These are phyloP conservation scores for Artibeus lituratus DNA, from an alignment of 2,797 vertebrate genomes.

Conservation along the genomic window DNA sequence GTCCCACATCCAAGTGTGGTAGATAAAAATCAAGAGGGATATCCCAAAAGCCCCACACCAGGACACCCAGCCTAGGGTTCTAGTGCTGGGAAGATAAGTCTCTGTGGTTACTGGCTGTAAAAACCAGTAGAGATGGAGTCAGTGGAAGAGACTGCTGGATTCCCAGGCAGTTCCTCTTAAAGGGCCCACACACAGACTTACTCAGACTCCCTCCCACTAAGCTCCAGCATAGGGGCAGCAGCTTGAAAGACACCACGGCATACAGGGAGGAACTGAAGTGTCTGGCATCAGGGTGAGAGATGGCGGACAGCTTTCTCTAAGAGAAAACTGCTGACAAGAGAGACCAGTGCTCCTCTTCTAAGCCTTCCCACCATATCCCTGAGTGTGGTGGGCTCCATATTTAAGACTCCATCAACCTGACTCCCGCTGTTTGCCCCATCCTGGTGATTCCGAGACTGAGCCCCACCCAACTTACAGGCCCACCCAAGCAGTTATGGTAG, in stretches of 20 bases:
- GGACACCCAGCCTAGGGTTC: neutral
- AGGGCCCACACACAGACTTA: neutral
- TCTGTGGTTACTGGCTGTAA: neutral
- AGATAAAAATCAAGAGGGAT: neutral
- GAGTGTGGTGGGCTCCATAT: neutral
- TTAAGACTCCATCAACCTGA: neutral
- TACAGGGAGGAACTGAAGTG: neutral
- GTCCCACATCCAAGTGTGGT: neutral
- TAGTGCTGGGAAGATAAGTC: too few relatives aligned
- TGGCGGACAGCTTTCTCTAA: neutral
- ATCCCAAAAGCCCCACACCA: neutral
- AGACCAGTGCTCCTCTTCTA: neutral
- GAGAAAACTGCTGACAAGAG: neutral
- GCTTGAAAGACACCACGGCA: neutral
- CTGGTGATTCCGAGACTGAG: neutral
- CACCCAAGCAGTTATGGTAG: neutral
- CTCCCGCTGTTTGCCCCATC: neutral
- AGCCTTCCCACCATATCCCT: neutral
- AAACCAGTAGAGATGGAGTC: neutral
- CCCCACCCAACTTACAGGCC: neutral
- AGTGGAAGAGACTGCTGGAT: neutral
- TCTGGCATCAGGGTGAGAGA: neutral
- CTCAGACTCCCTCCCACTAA: neutral
- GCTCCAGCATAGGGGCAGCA: neutral
- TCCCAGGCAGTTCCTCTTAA: neutral